Conservation (phyloP, 2,113 vertebrate genomes). For the Leucoraja erinaceus region DNA sequence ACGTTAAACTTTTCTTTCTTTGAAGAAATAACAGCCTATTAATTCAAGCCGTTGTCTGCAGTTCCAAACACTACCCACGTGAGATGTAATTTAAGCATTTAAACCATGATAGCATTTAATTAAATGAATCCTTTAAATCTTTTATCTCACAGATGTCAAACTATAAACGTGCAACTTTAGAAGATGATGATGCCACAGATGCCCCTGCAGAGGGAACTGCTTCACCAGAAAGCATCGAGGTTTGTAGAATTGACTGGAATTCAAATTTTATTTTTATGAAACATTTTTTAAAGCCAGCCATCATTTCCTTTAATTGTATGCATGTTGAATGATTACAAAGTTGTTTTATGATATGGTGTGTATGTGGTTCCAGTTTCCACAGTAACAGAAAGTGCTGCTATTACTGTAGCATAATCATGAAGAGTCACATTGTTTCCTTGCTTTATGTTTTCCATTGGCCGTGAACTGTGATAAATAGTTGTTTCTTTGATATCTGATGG, state of each 20-base stretch:
- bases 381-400: constrained; percentile 17
- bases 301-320: not conserved
- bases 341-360: constrained; percentile 7
- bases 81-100: not conserved
- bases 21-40: not conserved
- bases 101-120: not conserved
- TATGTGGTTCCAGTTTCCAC: not conserved
- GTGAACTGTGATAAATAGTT: constrained; percentile 2
- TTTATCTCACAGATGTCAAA: constrained; percentile 75
- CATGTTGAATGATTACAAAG: not conserved
- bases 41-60: not conserved
- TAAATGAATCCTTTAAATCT: not conserved
- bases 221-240: constrained; percentile 80
- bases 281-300: not conserved
- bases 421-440: constrained; percentile 5
- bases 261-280: not conserved
- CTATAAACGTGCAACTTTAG: constrained; percentile 84
- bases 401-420: not conserved
- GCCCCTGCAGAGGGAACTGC: constrained; percentile 59
- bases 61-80: not conserved
- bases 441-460: not conserved
- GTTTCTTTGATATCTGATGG: not conserved
- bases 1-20: not conserved
- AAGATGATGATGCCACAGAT: constrained; percentile 78
- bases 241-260: constrained; percentile 47